phyloP scores from a whole-genome alignment of 2,113 vertebrate genomes.

The Ciconia maguari region DNA sequence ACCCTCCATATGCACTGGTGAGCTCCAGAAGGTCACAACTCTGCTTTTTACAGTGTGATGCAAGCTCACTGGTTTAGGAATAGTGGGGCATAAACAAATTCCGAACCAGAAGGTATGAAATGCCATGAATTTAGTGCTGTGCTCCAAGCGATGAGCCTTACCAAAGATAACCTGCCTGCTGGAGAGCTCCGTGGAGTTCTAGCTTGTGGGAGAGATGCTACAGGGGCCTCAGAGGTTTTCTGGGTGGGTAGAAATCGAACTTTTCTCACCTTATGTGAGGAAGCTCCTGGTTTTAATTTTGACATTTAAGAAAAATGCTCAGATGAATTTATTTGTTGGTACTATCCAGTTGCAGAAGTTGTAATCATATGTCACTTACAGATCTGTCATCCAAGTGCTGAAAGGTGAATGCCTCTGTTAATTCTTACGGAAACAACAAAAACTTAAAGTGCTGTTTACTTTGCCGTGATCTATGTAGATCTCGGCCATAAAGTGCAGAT shows the following conservation, averaged over 20 bases:
- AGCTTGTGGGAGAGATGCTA: neutral
- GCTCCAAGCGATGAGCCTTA: neutral
- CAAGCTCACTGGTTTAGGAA: neutral
- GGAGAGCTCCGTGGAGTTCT: neutral
- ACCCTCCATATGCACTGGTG: rapidly evolving
- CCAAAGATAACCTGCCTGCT: neutral
- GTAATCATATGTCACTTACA: neutral
- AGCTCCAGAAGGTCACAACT: neutral
- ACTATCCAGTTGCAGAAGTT: neutral
- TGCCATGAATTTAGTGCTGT: neutral
- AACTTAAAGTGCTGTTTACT: neutral
- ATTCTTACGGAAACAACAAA: neutral
- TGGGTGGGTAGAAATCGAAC: neutral
- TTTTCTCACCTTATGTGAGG: neutral
- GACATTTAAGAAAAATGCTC: neutral
- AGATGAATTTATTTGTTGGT: neutral
- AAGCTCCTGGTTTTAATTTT: neutral
- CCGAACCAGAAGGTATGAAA: neutral
- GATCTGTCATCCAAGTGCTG: rapidly evolving
- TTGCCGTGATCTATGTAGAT: too few species aligned
- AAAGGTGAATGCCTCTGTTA: neutral
- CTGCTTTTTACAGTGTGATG: neutral
- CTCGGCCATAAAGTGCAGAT: neutral
- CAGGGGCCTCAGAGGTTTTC: neutral
- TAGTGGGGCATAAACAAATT: neutral